Evolutionary conservation across 1,140 invertebrate genomes (phyloP).

Genomic region (Bombus terrestris): DNA sequence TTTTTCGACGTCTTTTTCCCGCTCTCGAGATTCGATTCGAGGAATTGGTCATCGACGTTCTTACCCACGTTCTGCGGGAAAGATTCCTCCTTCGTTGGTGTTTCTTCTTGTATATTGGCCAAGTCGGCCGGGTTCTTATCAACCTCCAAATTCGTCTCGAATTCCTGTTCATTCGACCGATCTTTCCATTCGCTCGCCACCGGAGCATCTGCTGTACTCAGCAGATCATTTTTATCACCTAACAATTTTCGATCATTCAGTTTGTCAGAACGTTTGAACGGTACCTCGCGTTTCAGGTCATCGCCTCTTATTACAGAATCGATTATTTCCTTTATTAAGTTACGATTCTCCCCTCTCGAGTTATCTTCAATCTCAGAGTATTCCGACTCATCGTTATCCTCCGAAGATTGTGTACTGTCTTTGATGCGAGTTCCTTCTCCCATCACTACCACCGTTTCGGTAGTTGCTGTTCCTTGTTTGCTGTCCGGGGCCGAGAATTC

Average conservation of each 20-base stretch:
- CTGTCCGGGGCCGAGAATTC: neutral
- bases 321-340: constrained; percentile 37
- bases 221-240: too few relatives aligned
- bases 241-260: neutral
- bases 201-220: neutral
- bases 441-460: neutral
- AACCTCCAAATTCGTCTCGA: neutral
- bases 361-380: neutral
- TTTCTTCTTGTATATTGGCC: neutral
- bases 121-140: neutral
- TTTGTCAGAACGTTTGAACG: too few relatives aligned
- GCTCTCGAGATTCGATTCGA: neutral
- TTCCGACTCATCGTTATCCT: neutral
- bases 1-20: neutral
- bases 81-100: neutral
- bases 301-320: constrained; percentile 21
- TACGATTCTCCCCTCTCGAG: neutral
- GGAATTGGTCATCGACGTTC: neutral
- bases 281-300: neutral
- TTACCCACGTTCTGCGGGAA: neutral
- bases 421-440: neutral
- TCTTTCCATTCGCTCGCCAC: too few relatives aligned
- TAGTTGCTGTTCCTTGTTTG: neutral
- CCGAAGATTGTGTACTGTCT: too few relatives aligned
- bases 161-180: neutral